phyloP scores from a whole-genome alignment of 2,113 vertebrate species.

The Protobothrops flavoviridis region DNA sequence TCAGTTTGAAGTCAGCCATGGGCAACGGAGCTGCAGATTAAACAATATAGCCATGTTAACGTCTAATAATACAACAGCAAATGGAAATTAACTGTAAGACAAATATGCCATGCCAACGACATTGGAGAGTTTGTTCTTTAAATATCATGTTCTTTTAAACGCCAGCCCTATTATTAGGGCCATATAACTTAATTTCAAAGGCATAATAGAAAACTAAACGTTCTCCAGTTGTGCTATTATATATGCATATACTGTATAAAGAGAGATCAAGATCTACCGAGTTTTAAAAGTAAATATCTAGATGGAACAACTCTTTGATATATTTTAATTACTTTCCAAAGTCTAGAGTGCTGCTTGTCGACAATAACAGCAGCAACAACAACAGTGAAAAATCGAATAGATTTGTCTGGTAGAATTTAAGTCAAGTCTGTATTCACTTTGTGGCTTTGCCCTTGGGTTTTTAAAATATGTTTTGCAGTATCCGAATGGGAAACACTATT shows the following conservation, averaged over 20 bases:
- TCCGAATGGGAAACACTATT: neutral
- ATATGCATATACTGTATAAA: conserved; percentile 5
- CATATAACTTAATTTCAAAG: conserved; percentile 68
- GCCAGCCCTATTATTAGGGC: conserved; percentile 68
- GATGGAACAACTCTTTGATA: conserved; percentile 57
- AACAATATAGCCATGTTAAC: conserved; percentile 78
- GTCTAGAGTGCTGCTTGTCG: neutral
- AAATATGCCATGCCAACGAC: conserved; percentile 65
- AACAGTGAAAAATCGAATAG: neutral
- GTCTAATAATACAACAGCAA: conserved; percentile 75
- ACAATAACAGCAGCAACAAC: neutral
- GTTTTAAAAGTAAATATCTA: conserved; percentile 55
- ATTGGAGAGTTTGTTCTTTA: conserved; percentile 69
- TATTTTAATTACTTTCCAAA: conserved; percentile 58
- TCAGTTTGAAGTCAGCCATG: conserved; percentile 74
- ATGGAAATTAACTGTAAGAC: conserved; percentile 76
- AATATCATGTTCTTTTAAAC: conserved; percentile 65
- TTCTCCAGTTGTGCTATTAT: conserved; percentile 61
- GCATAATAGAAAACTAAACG: conserved; percentile 70
- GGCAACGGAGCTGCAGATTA: conserved; percentile 77
- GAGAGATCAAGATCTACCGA: conserved; percentile 35
- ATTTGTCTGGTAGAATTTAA: conserved; percentile 9
- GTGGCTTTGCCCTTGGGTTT: neutral
- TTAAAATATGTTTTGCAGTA: neutral
- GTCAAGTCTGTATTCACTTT: neutral